Evolutionary conservation across 2,797 vertebrate genomes (phyloP).

Genomic region (Chaunax sp.): DNA sequence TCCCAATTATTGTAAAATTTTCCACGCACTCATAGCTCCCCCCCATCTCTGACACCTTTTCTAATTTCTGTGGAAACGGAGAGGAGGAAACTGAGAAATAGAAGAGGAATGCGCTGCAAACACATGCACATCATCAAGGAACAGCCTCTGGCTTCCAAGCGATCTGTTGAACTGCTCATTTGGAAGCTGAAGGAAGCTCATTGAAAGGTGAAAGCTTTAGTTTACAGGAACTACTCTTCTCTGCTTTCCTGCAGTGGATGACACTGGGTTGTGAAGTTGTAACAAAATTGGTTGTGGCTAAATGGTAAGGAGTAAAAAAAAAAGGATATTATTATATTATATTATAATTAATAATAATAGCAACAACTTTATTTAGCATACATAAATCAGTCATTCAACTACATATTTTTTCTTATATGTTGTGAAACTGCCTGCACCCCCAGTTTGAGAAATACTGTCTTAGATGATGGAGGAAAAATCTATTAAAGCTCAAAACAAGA

Average conservation of each 20-base stretch:
- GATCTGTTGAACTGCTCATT: conserved; percentile 20
- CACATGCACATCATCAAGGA: conserved; percentile 46
- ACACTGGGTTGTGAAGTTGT: neutral
- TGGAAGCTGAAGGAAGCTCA: conserved; percentile 24
- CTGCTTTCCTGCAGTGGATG: conserved; percentile 1
- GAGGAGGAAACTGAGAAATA: conserved; percentile 4
- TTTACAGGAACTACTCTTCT: conserved; percentile 22
- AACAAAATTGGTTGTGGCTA: neutral
- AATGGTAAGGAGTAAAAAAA: no score
- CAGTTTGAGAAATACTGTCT: no score
- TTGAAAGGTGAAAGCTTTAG: conserved; percentile 19
- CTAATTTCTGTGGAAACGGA: conserved; percentile 39
- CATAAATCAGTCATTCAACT: no score
- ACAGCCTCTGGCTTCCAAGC: conserved; percentile 36
- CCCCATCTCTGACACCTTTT: conserved; percentile 26
- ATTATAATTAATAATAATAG: no score
- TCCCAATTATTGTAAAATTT: conserved; percentile 28
- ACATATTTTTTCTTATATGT: no score
- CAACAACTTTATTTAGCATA: no score
- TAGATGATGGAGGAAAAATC: no score
- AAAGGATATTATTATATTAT: neutral
- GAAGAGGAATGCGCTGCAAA: conserved; percentile 13
- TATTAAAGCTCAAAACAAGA: no score
- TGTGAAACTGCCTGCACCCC: no score
- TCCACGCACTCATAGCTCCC: conserved; percentile 22